Base-by-base conservation (phyloP, 1,140 invertebrate species). In the Heliconius eleuchia region DNA sequence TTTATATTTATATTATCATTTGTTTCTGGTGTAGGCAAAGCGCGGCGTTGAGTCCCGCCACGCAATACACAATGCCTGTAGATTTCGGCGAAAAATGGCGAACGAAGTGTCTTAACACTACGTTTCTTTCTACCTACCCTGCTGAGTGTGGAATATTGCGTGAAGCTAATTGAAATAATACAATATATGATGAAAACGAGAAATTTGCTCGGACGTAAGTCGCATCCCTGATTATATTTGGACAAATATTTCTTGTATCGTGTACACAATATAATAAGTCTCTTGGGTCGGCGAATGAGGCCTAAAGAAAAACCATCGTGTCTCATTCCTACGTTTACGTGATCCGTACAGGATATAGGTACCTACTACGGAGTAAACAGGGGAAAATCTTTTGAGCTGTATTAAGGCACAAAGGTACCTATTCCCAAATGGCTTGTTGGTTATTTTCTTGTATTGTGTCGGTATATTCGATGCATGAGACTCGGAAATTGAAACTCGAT, bases 231-330 rank as follows among this genome's bases (percentile, higher is more conserved):
- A 93, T 94, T 94, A 94, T 94, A 92, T 94, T 94, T 94, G 92
- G 86, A 91, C 90, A 92, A 90, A 92, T 92, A 93, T 93, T 91
- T 85, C 85, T 85, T 80, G 87, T 84, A 85, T 89, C 87, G 87
- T 92, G 89, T 93, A 91, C 87, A 94, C 91, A 92, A 85, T 85
- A 87, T 94, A 93, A 94, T 92, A 94, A 91, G 92, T 92, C 92
- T 92, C 91, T 87, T 80, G 91, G 90, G 91, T 88, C 86, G 87
- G 77, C 87, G 90, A 89, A 92, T 90, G 91, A 87, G 88, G 89
- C 87, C 86, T 87, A 90, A 92, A 91, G 88, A 81, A 92, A 92
- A 92, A 81, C 87, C 86, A 92, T 92, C 84, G 86, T 82, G 86
- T 88, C 84, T 90, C 88, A 75, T 90, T 88, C 88, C 82, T 89